Conservation (phyloP, 1,140 invertebrate genomes). For the Drosophila athabasca region DNA sequence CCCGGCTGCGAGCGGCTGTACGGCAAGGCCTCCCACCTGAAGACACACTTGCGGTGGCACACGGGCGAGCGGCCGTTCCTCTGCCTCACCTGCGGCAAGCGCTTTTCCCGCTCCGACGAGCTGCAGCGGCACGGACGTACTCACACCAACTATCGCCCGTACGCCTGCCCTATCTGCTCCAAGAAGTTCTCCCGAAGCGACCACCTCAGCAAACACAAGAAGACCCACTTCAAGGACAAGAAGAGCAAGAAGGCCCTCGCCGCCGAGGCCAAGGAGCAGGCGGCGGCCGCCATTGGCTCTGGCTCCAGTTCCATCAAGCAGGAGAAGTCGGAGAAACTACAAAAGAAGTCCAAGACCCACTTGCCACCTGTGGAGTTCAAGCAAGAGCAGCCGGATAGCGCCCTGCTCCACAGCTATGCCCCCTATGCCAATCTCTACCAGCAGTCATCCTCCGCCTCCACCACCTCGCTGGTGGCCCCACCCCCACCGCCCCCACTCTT, state of each 20-base stretch:
- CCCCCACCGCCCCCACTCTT: conserved; percentile 52
- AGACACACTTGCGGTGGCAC: conserved; percentile 94
- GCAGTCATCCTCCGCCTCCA: conserved; percentile 28
- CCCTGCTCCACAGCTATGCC: conserved; percentile 44
- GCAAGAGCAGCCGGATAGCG: conserved; percentile 64
- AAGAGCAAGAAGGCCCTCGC: conserved; percentile 76
- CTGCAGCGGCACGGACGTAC: conserved; percentile 92
- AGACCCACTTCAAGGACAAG: conserved; percentile 87
- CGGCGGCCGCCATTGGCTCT: conserved; percentile 20
- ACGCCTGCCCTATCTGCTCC: conserved; percentile 89
- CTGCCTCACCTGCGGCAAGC: conserved; percentile 92
- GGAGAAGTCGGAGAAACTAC: conserved; percentile 55
- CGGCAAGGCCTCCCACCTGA: conserved; percentile 95
- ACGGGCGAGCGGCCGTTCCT: conserved; percentile 90
- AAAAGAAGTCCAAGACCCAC: conserved; percentile 12
- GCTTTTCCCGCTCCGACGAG: conserved; percentile 95
- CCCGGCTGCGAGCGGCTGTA: conserved; percentile 96
- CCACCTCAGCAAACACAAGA: conserved; percentile 93
- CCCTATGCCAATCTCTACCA: conserved; percentile 75
- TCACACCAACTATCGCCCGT: conserved; percentile 93
- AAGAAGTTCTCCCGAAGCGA: conserved; percentile 94
- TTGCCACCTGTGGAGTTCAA: conserved; percentile 61
- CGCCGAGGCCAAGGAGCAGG: conserved; percentile 72
- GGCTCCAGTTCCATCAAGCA: conserved; percentile 50
- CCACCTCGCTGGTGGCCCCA: conserved; percentile 11